phyloP scores from a whole-genome alignment of 2,888 invertebrate species.

The Eilema sororculum region DNA sequence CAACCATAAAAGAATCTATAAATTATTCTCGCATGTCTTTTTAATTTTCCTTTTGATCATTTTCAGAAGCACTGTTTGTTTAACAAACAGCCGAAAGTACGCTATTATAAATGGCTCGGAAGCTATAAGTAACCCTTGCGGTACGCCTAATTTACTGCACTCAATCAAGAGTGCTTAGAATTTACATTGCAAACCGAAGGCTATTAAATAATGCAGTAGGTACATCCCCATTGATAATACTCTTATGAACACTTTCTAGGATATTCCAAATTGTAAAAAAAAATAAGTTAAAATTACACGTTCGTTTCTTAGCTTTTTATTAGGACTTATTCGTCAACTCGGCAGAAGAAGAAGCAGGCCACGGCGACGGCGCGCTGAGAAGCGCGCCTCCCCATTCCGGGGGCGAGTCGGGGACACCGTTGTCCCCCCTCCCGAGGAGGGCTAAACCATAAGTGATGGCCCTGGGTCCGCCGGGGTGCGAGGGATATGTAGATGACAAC shows the following conservation, averaged over 20 bases:
- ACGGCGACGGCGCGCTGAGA: no score
- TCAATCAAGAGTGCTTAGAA: neutral
- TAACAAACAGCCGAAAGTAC: neutral
- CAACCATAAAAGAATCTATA: neutral
- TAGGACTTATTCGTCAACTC: no score
- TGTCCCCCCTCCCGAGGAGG: no score
- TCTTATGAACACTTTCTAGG: neutral
- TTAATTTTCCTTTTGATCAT: neutral
- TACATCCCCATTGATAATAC: neutral
- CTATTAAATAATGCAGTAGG: neutral
- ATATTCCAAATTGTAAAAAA: no score
- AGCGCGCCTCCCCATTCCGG: no score
- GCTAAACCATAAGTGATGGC: no score
- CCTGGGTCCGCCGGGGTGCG: no score
- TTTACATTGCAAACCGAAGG: neutral
- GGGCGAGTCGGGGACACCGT: no score
- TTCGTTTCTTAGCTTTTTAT: neutral
- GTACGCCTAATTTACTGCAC: slow-evolving; percentile 1
- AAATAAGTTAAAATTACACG: neutral
- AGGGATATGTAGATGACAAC: no score
- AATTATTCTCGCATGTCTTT: neutral
- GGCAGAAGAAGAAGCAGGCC: no score
- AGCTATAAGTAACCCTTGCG: neutral
- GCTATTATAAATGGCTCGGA: neutral
- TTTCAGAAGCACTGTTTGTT: neutral